phyloP scores from a whole-genome alignment of 2,113 vertebrate species.

The Ia io region DNA sequence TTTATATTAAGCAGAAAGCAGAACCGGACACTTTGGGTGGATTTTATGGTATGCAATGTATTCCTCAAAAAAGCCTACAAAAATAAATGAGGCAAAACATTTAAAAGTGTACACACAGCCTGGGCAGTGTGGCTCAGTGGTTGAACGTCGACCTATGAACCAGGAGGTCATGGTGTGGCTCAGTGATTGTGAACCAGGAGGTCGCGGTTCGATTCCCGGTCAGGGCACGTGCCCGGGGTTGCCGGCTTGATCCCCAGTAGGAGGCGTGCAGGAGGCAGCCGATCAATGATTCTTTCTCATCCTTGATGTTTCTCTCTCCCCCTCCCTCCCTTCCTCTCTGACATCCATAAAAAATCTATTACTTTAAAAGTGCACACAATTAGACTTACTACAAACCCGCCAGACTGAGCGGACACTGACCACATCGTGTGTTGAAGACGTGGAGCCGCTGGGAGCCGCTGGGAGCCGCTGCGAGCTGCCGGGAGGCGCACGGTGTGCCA shows the following conservation, averaged over 20 bases:
- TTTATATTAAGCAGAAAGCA: neutral
- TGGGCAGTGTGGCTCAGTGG: too few relatives aligned
- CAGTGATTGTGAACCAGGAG: too few relatives aligned
- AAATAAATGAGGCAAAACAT: neutral
- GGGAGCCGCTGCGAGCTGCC: neutral
- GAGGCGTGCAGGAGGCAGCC: too few relatives aligned
- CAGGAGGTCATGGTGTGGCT: too few relatives aligned
- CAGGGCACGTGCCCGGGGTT: too few relatives aligned
- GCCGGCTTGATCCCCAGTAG: too few relatives aligned
- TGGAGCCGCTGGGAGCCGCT: rapidly evolving
- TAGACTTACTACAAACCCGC: neutral
- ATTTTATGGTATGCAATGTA: neutral
- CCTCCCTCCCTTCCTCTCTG: too few relatives aligned
- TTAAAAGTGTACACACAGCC: neutral
- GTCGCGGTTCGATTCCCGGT: too few relatives aligned
- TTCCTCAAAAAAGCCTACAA: neutral
- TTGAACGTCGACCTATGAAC: too few relatives aligned
- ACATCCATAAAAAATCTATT: too few relatives aligned
- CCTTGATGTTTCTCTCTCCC: too few relatives aligned
- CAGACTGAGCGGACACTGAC: neutral
- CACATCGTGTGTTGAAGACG: neutral
- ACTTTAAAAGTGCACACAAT: neutral
- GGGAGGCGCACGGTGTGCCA: neutral
- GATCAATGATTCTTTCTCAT: too few relatives aligned
- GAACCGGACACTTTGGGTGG: neutral